These are phyloP conservation scores for Atta colombica DNA, from an alignment of 1,140 invertebrate species.

Conservation along the genomic window DNA sequence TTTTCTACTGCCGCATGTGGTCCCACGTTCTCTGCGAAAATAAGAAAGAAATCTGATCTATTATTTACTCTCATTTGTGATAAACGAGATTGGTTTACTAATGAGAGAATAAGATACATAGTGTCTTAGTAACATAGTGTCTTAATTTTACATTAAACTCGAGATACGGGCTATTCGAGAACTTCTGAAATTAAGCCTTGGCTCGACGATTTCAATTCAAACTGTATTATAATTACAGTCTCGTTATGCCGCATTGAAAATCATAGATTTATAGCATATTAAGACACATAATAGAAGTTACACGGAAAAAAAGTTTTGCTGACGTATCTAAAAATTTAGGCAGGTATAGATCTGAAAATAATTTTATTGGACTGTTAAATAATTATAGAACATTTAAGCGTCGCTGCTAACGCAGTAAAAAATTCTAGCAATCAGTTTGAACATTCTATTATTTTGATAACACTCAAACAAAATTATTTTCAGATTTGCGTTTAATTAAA, in stretches of 20 bases:
- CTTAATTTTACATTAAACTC: not conserved
- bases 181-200: not conserved
- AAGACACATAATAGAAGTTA: not conserved
- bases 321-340: too few relatives aligned
- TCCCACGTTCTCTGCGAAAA: constrained; percentile 75
- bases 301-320: too few relatives aligned
- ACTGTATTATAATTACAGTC: not conserved
- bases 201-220: not conserved
- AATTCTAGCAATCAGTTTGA: too few relatives aligned
- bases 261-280: not conserved
- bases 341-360: too few relatives aligned
- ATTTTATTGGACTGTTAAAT: too few relatives aligned
- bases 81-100: constrained; percentile 19
- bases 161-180: not conserved
- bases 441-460: too few relatives aligned
- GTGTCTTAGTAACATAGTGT: not conserved
- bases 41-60: not conserved
- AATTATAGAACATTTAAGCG: too few relatives aligned
- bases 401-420: too few relatives aligned
- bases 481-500: too few relatives aligned
- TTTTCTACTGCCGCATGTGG: constrained; percentile 88
- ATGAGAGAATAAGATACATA: not conserved
- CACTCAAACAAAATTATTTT: too few relatives aligned
- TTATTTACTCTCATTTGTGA: not conserved
- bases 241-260: not conserved